phyloP scores from a whole-genome alignment of 1,140 invertebrate species.

The Paracyclopina nana region DNA sequence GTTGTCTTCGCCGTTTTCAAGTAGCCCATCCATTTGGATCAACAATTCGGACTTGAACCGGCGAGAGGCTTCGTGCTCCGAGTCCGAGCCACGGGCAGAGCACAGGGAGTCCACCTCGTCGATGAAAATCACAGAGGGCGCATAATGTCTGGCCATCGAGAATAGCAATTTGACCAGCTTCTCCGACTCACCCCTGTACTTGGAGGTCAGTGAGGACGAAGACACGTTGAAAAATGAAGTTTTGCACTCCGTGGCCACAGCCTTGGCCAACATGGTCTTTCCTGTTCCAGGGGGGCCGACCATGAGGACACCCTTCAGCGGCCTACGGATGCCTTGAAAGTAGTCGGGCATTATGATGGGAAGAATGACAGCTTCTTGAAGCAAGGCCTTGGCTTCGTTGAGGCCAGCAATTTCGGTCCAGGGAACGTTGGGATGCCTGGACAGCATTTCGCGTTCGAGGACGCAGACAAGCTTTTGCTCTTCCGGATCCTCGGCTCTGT shows the following conservation, averaged over 20 bases:
- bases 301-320: conserved; percentile 63
- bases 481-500: background rate
- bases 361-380: conserved; percentile 66
- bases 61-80: conserved; percentile 35
- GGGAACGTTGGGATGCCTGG: background rate
- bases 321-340: conserved; percentile 46
- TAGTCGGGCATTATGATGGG: conserved; percentile 62
- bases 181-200: conserved; percentile 87
- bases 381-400: conserved; percentile 30
- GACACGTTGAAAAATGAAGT: conserved; percentile 83
- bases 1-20: conserved; percentile 14
- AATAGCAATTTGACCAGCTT: conserved; percentile 58
- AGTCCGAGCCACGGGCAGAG: conserved; percentile 29
- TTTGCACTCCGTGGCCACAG: conserved; percentile 57
- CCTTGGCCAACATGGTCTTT: conserved; percentile 60
- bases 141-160: conserved; percentile 32
- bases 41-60: conserved; percentile 36
- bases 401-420: conserved; percentile 20
- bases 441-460: conserved; percentile 1
- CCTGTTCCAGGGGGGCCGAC: conserved; percentile 54
- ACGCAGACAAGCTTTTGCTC: background rate
- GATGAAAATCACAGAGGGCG: conserved; percentile 33
- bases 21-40: conserved; percentile 30
- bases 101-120: conserved; percentile 35
- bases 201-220: conserved; percentile 64